phyloP scores from a whole-genome alignment of 2,888 invertebrate genomes.

The Andrena bicolor region DNA sequence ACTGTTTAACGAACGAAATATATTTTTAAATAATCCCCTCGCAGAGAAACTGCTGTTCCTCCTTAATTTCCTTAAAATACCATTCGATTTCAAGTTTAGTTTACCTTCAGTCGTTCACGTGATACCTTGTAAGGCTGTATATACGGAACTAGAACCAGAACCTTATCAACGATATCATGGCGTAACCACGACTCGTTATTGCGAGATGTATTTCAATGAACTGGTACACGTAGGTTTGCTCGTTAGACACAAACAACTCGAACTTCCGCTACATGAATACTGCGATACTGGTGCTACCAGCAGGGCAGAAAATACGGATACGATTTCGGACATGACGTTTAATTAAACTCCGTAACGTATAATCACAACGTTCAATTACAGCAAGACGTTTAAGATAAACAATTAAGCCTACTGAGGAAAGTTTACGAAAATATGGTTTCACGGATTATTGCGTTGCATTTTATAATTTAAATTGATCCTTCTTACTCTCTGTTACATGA shows the following conservation, averaged over 20 bases:
- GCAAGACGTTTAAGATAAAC: conserved; percentile 5
- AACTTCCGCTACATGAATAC: conserved; percentile 35
- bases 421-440: not conserved
- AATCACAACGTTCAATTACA: conserved; percentile 24
- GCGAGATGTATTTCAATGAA: conserved; percentile 20
- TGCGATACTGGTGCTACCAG: conserved; percentile 4
- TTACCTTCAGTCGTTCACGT: not conserved
- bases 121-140: not conserved
- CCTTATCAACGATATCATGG: conserved; percentile 19
- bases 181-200: conserved; percentile 4
- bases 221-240: conserved; percentile 19
- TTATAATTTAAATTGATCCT: not conserved
- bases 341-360: conserved; percentile 43
- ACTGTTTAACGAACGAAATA: too few species aligned
- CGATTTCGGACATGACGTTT: conserved; percentile 50
- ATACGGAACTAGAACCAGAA: not conserved
- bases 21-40: too few species aligned
- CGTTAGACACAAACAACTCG: conserved; percentile 37
- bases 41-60: too few species aligned
- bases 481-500: too few species aligned
- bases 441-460: not conserved
- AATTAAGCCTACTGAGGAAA: not conserved
- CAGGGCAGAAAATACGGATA: conserved; percentile 33
- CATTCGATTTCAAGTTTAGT: too few species aligned
- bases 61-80: too few species aligned